Evolutionary conservation across 1,140 invertebrate genomes (phyloP).

Genomic region (Drosophila micromelanica): DNA sequence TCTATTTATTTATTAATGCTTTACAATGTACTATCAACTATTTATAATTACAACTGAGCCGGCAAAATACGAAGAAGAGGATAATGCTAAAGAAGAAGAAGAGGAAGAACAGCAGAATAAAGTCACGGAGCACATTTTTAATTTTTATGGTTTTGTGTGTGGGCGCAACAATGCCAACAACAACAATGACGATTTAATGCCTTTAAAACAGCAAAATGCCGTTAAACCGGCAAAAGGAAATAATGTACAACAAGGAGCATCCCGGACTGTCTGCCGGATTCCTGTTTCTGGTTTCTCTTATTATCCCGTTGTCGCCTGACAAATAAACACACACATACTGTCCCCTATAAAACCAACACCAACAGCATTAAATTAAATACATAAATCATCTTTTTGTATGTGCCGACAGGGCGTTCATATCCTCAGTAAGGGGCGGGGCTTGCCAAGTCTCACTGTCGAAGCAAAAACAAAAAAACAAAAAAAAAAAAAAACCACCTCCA

Average conservation of each 20-base stretch:
- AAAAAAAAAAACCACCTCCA: slow-evolving; percentile 12
- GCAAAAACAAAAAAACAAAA: slow-evolving; percentile 16
- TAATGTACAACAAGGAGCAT: slow-evolving; percentile 24
- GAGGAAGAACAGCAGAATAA: neutral
- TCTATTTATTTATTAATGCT: slow-evolving; percentile 74
- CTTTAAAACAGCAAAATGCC: slow-evolving; percentile 78
- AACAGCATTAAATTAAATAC: slow-evolving; percentile 78
- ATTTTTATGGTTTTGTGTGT: slow-evolving; percentile 62
- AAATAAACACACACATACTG: slow-evolving; percentile 71
- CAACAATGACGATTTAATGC: slow-evolving; percentile 72
- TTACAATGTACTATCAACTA: slow-evolving; percentile 49
- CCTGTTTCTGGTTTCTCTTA: slow-evolving; percentile 56
- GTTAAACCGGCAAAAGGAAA: slow-evolving; percentile 69
- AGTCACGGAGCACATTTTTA: slow-evolving; percentile 66
- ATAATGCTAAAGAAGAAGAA: neutral
- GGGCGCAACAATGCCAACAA: slow-evolving; percentile 14
- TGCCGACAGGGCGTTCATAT: slow-evolving; percentile 56
- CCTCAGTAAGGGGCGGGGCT: slow-evolving; percentile 20
- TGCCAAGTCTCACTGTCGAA: slow-evolving; percentile 21
- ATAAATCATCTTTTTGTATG: slow-evolving; percentile 76
- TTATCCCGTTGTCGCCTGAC: slow-evolving; percentile 80
- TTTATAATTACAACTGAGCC: slow-evolving; percentile 66
- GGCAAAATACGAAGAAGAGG: slow-evolving; percentile 3
- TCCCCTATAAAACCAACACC: slow-evolving; percentile 45
- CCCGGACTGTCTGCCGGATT: slow-evolving; percentile 30